phyloP scores from a whole-genome alignment of 1,140 invertebrate species.

The Gryon sp. region DNA sequence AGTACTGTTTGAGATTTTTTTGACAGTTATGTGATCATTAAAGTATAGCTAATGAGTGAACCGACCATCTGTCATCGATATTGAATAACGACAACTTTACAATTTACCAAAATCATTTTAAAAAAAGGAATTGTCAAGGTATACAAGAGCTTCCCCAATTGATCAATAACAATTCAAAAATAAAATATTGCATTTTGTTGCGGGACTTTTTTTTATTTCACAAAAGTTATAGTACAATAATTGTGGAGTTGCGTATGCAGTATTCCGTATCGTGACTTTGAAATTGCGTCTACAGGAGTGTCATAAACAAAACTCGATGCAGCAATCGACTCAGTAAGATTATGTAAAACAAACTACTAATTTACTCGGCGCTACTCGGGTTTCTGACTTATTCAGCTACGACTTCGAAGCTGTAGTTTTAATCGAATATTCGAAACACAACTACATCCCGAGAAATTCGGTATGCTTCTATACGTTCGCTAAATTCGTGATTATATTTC shows the following conservation, averaged over 20 bases:
- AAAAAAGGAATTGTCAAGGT: not conserved
- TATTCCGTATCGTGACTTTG: constrained; percentile 4
- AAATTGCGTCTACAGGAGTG: constrained; percentile 21
- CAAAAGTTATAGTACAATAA: constrained; percentile 27
- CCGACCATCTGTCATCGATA: constrained; percentile 12
- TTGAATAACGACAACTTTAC: not conserved
- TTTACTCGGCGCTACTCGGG: constrained; percentile 25
- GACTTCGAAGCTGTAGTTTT: constrained; percentile 39
- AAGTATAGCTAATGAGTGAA: constrained; percentile 14
- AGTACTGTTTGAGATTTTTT: constrained; percentile 25
- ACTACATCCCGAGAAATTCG: not conserved
- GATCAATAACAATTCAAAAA: not conserved
- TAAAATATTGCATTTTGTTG: not conserved
- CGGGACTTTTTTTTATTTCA: too few species aligned
- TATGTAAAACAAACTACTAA: constrained; percentile 45
- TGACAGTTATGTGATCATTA: constrained; percentile 26
- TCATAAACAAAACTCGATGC: constrained; percentile 23
- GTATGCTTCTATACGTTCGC: constrained; percentile 15
- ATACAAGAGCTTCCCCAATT: too few species aligned
- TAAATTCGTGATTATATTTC: too few species aligned
- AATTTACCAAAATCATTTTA: not conserved
- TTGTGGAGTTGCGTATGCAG: not conserved
- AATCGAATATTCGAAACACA: constrained; percentile 40
- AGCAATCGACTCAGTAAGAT: constrained; percentile 33
- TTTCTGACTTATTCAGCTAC: constrained; percentile 49